Conservation (phyloP, 2,888 invertebrate species). For the Xestia sexstrigata region DNA sequence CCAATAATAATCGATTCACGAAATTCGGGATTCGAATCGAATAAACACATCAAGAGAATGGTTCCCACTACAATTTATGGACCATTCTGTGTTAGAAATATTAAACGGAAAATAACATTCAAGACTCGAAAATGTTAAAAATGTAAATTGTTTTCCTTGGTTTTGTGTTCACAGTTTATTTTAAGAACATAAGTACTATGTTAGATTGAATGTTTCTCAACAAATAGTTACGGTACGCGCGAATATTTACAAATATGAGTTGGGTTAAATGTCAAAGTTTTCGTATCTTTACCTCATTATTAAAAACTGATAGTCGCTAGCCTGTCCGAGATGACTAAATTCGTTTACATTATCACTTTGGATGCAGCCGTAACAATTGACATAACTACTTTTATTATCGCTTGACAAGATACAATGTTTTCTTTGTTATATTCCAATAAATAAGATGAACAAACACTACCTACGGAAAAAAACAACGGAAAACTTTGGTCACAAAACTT, state of each 20-base stretch:
- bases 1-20: conserved; percentile 48
- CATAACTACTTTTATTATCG: neutral
- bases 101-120: conserved; percentile 18
- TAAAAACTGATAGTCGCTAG: conserved; percentile 19
- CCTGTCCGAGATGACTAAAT: conserved; percentile 15
- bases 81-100: conserved; percentile 35
- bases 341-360: conserved; percentile 20
- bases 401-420: neutral
- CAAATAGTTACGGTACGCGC: conserved; percentile 31
- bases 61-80: conserved; percentile 48
- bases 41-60: conserved; percentile 53
- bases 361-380: neutral
- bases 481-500: conserved; percentile 29
- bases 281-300: conserved; percentile 40
- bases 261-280: conserved; percentile 54
- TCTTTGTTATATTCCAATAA: neutral
- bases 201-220: conserved; percentile 33
- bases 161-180: conserved; percentile 8
- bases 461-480: conserved; percentile 6
- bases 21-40: conserved; percentile 47
- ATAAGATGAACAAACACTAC: neutral
- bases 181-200: neutral
- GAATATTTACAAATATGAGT: conserved; percentile 44
- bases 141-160: neutral
- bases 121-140: neutral